Evolutionary conservation across 2,797 vertebrate species (phyloP), one percentile per base, ranked within the genome.

Genomic region (Smutsia temminckii): DNA sequence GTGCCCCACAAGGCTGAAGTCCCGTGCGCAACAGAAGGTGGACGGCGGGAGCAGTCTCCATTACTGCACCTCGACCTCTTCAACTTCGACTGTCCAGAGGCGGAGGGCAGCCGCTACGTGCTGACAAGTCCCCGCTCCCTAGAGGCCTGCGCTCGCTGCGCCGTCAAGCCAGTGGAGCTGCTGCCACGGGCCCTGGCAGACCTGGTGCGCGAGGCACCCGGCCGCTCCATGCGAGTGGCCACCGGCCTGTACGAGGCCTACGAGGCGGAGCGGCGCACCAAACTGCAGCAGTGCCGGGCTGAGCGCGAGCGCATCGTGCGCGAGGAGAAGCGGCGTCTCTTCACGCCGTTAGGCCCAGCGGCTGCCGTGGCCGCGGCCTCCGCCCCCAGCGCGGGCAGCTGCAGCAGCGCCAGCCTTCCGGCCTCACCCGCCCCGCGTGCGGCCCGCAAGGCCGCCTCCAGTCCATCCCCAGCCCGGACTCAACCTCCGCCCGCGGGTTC

Each of bases 51-150:
- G 63, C 94, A 97, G 74, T 98, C 99, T 0, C 99, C 99, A 3
- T 98, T 99, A 97, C 77, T 99, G 96, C 99, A 99, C 98, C 98
- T 99, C 97, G 99, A 99, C 95, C 99, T 99, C 75, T 99, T 99
- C 98, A 99, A 99, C 98, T 99, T 99, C 87, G 99, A 99, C 98
- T 99, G 99, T 0, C 98, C 99, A 0, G 99, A 98, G 25, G 99
- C 99, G 0, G 99, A 99, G 98, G 99, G 99, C 97, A 99, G 99
- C 97, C 99, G 99, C 89, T 99, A 99, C 57, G 99, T 99, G 97
- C 98, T 99, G 93, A 99, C 99, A 21, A 99, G 99, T 97, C 99
- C 99, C 6, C 99, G 99, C 89, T 99, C 99, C 5, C 98, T 99
- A 77, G 99, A 99, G 98, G 99, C 99, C 27, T 99, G 99, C 11